Evolutionary conservation across 2,888 invertebrate species (phyloP), one percentile per base, ranked within the genome.

Genomic region (Eucriotettix oculatus): DNA sequence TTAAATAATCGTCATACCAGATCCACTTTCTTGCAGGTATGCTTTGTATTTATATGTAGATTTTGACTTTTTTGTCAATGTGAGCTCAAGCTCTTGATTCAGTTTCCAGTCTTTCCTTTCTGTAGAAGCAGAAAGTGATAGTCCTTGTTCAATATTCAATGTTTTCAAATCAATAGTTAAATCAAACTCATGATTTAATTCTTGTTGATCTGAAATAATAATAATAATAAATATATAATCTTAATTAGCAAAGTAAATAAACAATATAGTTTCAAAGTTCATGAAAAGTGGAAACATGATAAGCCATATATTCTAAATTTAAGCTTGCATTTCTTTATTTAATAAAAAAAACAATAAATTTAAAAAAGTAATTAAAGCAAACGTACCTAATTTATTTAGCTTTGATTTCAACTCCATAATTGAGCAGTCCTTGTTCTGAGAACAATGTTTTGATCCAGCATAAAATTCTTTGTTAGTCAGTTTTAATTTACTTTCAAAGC

Each of bases 61-160:
- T 65, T 85, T 83, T 42, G 82, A 83, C 64, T 83, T 81, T 1
- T 78, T 76, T 67, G 84, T 83, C 65, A 89, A 78, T 68, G 85
- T 85, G n/a, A 87, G 73, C 68, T 86, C 86, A 14, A 87, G 75
- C 57, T 79, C 80, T 70, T 87, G 85, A 66, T 86, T 84, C 7
- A 80, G 76, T 43, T 76, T 74, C 54, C 76, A 44, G 14, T 44
- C 44, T 44, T 44, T 44, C 44, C 44, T 44, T 57, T 79, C 79
- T 41, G 82, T 84, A 62, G 78, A 81, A 1, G 85, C 78, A 68
- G 83, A 81, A 0, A 88, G 73, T 12, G 87, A 86, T 9, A 88
- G 84, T 68, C 89, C 87, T 41, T 86, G 85, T 0, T 84, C 78
- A 58, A 87, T 78, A 17, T 88, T 87, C 17, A 88, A 76, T 68